Conservation (phyloP, 2,888 invertebrate species). For the Eristalis arbustorum region DNA sequence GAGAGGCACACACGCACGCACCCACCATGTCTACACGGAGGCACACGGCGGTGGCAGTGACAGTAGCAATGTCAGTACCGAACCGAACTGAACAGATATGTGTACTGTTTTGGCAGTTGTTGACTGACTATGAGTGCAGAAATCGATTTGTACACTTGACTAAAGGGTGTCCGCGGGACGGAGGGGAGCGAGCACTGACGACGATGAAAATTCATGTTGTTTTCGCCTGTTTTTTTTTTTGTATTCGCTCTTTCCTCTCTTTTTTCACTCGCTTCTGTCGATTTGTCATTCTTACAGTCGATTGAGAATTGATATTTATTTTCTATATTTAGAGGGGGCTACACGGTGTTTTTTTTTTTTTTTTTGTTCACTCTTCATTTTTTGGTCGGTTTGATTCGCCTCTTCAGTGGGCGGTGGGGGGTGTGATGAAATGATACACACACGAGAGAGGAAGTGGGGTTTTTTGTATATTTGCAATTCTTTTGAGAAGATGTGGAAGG, state of each 20-base stretch:
- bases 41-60: slow-evolving; percentile 47
- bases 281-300: slow-evolving; percentile 57
- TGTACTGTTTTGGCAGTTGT: slow-evolving; percentile 54
- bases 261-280: slow-evolving; percentile 27
- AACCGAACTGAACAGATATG: neutral
- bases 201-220: slow-evolving; percentile 14
- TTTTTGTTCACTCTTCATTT: neutral
- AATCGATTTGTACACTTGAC: slow-evolving; percentile 64
- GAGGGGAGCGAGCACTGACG: neutral
- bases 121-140: slow-evolving; percentile 47
- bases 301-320: slow-evolving; percentile 64
- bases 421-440: slow-evolving; percentile 62
- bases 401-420: neutral
- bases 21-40: neutral
- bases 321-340: slow-evolving; percentile 46
- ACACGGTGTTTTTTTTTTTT: neutral
- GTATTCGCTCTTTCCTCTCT: neutral
- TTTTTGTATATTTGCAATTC: slow-evolving; percentile 44
- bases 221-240: slow-evolving; percentile 13
- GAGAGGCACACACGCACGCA: neutral
- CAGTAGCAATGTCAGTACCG: slow-evolving; percentile 62
- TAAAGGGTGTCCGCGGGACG: slow-evolving; percentile 16
- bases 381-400: neutral
- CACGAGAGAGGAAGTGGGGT: slow-evolving; percentile 23
- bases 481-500: slow-evolving; percentile 31